Percentiles rank a stretch among this genome's conserved stretches.
Conservation (phyloP, 1,140 invertebrate species). For the Drosophila obscura region DNA sequence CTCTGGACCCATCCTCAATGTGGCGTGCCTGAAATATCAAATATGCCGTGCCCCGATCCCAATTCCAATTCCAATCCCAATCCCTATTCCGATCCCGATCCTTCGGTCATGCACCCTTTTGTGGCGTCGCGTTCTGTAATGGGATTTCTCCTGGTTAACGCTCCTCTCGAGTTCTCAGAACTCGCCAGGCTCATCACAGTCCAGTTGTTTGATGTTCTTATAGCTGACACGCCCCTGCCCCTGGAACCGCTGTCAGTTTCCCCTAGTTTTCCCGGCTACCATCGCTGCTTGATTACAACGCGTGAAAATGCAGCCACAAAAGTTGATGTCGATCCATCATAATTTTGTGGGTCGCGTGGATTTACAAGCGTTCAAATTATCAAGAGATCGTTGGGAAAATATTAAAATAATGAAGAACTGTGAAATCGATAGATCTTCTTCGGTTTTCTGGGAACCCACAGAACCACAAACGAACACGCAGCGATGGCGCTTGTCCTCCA, state of each 20-base stretch:
- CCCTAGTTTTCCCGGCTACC: conserved; percentile 51
- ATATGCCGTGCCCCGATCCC: conserved; percentile 22
- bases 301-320: conserved; percentile 70
- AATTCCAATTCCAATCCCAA: neutral
- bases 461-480: neutral
- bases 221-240: conserved; percentile 48
- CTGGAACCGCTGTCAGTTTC: conserved; percentile 63
- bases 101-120: conserved; percentile 43
- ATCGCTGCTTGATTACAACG: conserved; percentile 31
- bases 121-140: conserved; percentile 51
- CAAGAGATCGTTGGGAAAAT: conserved; percentile 39
- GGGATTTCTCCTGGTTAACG: conserved; percentile 55
- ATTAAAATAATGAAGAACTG: conserved; percentile 62
- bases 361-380: conserved; percentile 80
- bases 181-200: conserved; percentile 28
- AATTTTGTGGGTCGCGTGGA: conserved; percentile 74
- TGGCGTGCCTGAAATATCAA: conserved; percentile 67
- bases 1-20: conserved; percentile 50
- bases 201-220: conserved; percentile 57
- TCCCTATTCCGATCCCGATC: conserved; percentile 35
- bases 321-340: conserved; percentile 69
- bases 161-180: conserved; percentile 26
- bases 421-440: conserved; percentile 57
- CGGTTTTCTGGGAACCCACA: conserved; percentile 43
- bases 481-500: conserved; percentile 9